Evolutionary conservation across 2,888 invertebrate genomes (phyloP).

Genomic region (Coremacera marginata): DNA sequence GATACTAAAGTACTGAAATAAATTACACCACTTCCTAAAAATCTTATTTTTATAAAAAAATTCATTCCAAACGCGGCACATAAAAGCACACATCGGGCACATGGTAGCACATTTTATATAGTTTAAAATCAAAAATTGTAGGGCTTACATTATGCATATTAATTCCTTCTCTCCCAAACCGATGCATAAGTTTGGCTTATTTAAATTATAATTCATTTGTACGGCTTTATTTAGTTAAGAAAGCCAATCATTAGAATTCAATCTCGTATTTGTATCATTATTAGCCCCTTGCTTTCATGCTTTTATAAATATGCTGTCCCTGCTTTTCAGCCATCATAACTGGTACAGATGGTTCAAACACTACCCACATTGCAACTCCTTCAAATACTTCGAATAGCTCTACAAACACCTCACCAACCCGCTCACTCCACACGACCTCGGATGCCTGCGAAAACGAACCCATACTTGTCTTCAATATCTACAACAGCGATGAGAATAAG

Average conservation of each 20-base stretch:
- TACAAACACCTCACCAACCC: conserved; percentile 54
- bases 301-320: not conserved
- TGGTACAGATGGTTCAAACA: not conserved
- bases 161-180: not conserved
- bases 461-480: conserved; percentile 80
- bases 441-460: conserved; percentile 63
- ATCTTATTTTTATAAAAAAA: too few relatives aligned
- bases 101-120: too few relatives aligned
- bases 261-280: too few relatives aligned
- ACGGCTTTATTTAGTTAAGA: too few relatives aligned
- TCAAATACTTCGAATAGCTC: conserved; percentile 41
- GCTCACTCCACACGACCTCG: conserved; percentile 47
- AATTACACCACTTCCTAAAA: too few relatives aligned
- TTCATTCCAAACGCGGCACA: too few relatives aligned
- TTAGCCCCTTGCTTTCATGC: not conserved
- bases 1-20: too few relatives aligned
- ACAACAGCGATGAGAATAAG: conserved; percentile 73
- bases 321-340: not conserved
- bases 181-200: not conserved
- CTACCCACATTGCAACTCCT: not conserved
- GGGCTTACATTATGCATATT: too few relatives aligned
- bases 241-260: too few relatives aligned
- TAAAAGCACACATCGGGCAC: too few relatives aligned
- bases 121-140: too few relatives aligned
- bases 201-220: too few relatives aligned